A percentile compares a stretch with the other conserved stretches of the same genome.
These are phyloP conservation scores for Mormoops blainvillei DNA, from an alignment of 2,113 vertebrate species.

Conservation along the genomic window DNA sequence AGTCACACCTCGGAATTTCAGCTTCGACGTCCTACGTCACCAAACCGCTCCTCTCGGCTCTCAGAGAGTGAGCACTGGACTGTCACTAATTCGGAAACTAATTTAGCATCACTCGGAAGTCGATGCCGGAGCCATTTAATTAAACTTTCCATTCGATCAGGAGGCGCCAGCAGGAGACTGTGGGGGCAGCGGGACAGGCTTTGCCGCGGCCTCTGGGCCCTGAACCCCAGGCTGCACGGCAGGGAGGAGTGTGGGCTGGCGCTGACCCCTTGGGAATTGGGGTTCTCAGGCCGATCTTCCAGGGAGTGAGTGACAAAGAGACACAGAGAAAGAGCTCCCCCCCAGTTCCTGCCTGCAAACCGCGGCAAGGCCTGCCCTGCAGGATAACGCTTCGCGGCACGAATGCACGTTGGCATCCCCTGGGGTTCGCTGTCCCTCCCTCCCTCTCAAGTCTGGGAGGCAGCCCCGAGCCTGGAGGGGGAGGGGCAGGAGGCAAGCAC, in stretches of 20 bases:
- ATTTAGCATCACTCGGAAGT: constrained; percentile 68
- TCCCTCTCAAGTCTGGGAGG: background rate
- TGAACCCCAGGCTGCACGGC: background rate
- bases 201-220: constrained; percentile 14
- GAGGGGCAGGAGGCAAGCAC: background rate
- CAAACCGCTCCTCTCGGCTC: background rate
- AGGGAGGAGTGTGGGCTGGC: fast-evolving
- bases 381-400: background rate
- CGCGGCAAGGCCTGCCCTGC: background rate
- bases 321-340: background rate
- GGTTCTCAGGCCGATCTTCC: background rate
- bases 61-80: constrained; percentile 46
- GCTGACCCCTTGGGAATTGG: background rate
- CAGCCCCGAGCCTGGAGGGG: background rate
- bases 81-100: constrained; percentile 70
- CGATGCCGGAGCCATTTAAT: constrained; percentile 74
- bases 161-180: constrained; percentile 66
- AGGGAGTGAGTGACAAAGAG: too few relatives aligned
- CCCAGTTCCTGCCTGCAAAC: background rate
- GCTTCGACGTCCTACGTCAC: background rate
- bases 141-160: constrained; percentile 73
- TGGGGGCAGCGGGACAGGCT: constrained; percentile 28
- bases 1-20: background rate
- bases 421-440: too few relatives aligned
- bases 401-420: background rate